Base-by-base conservation (phyloP, 1,140 invertebrate genomes). In the Dufourea novaeangliae region DNA sequence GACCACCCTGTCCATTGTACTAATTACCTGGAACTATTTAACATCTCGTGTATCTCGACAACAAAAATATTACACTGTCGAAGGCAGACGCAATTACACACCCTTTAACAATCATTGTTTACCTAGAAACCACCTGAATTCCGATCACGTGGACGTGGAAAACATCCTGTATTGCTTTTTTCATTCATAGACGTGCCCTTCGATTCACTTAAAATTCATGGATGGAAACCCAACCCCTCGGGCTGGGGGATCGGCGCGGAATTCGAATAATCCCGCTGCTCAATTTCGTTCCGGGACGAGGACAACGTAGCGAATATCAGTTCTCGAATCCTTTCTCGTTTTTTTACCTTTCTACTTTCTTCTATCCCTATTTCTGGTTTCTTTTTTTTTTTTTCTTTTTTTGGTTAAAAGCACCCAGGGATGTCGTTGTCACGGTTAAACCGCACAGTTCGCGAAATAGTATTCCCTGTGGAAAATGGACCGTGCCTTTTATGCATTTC, bases 151-250 rank as follows among this genome's bases (percentile, higher is more conserved):
- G 34, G 22, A 39, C n/a, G 25, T 1, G 10, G 4, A 37, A 25
- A 62, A 34, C 22, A 6, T 8, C 1, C 46, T 1, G 6, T n/a
- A 39, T n/a, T 12, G 14, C 20, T 22, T 29, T 32, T 10, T 32
- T 8, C 46, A 20, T 20, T 52, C 34, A 22, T 41, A 29, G 20
- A 39, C 17, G 14, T 44, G 44, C 22, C 34, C 25, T 68, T 22
- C 39, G 25, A 37, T 57, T 75, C 20, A 22, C 25, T 75, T 75
- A 29, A 68, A 68, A 75, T 75, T 75, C 73, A 75, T 68, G 37
- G 52, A 7, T 11, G n/a, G 22, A 57, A 41, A 12, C 41, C 41
- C 5, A 8, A 50, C 6, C 20, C 46, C n/a, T n/a, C n/a, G n/a
- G n/a, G n/a, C n/a, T n/a, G 46, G 5, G 4, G 20, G 17, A 2